Conservation (phyloP, 2,888 invertebrate species). For the Isoperla grammatica region DNA sequence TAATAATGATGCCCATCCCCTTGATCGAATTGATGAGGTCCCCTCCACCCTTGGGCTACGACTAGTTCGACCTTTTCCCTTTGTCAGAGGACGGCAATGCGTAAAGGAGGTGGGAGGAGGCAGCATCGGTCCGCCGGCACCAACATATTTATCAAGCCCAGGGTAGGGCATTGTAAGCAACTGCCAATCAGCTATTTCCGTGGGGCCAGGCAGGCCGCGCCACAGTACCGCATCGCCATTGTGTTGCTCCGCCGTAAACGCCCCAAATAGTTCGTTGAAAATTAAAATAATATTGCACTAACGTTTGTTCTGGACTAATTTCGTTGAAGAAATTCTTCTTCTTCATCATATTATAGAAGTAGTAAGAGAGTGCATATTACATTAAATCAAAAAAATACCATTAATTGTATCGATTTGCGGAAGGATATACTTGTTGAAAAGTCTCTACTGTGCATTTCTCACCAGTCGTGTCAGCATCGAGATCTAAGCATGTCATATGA, state of each 20-base stretch:
- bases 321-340: no score
- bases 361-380: no score
- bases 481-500: conserved; percentile 21
- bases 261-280: conserved; percentile 29
- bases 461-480: conserved; percentile 26
- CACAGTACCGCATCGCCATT: conserved; percentile 20
- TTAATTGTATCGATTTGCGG: background rate
- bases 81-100: background rate
- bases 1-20: no score
- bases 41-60: no score
- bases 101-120: background rate
- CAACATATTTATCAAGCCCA: conserved; percentile 24
- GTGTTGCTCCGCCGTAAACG: conserved; percentile 26
- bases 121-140: conserved; percentile 16
- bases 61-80: background rate
- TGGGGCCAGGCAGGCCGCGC: conserved; percentile 27
- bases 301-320: no score
- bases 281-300: no score
- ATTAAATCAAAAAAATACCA: background rate
- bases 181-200: conserved; percentile 32
- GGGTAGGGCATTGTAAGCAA: conserved; percentile 29
- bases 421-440: background rate
- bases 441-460: conserved; percentile 10
- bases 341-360: no score
- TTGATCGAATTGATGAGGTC: no score